Evolutionary conservation across 2,797 vertebrate genomes (phyloP).

Genomic region (Catamblyrhynchus diadema): DNA sequence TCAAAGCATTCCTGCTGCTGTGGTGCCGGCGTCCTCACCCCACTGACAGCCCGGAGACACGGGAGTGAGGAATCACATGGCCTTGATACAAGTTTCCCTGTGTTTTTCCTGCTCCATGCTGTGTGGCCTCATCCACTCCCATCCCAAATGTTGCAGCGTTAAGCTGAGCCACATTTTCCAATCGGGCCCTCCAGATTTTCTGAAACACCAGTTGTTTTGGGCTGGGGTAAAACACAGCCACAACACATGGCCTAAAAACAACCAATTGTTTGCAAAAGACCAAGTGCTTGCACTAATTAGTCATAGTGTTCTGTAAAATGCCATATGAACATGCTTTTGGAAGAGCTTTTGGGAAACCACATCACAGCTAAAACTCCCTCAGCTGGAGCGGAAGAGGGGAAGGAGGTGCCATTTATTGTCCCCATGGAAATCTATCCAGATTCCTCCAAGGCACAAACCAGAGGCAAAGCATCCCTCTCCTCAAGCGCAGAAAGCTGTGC

Average conservation of each 20-base stretch:
- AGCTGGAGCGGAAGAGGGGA: not conserved
- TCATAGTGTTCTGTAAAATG: not conserved
- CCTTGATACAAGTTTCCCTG: not conserved
- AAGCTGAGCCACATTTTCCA: slow-evolving; percentile 49
- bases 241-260: slow-evolving; percentile 17
- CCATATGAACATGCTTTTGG: not conserved
- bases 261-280: not conserved
- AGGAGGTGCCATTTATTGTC: not conserved
- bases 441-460: not conserved
- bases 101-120: not conserved
- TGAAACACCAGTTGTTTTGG: slow-evolving; percentile 2
- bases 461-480: not conserved
- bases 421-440: not conserved
- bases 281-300: slow-evolving; percentile 4
- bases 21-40: not conserved
- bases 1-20: not conserved
- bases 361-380: not conserved
- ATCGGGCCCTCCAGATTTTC: not conserved
- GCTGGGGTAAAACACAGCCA: not conserved
- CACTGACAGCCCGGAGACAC: fast-evolving
- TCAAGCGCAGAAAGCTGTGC: not conserved
- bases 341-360: slow-evolving; percentile 8
- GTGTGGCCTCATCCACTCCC: not conserved
- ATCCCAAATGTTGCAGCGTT: not conserved
- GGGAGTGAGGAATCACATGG: not conserved